A percentile compares a stretch with the other conserved stretches of the same genome.
phyloP scores from a whole-genome alignment of 2,797 vertebrate genomes.

The Chiloscyllium punctatum region DNA sequence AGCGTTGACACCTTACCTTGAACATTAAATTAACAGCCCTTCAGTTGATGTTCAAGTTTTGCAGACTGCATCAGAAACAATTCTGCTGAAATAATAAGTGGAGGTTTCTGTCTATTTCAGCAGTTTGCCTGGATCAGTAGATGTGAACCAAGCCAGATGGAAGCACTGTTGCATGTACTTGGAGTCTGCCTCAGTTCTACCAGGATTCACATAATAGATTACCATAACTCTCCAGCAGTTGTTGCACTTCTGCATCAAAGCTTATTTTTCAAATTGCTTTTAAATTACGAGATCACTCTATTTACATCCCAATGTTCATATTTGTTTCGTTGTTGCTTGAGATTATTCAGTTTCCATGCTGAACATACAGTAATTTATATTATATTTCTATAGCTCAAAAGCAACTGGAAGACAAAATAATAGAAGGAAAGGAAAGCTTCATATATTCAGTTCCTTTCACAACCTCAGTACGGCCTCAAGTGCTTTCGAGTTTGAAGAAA shows the following conservation, averaged over 20 bases:
- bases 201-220: not conserved
- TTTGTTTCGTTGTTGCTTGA: not conserved
- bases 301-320: not conserved
- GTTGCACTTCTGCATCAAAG: not conserved
- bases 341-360: not conserved
- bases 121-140: not conserved
- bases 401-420: not conserved
- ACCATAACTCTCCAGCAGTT: not conserved
- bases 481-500: too few relatives aligned
- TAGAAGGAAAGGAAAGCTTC: not conserved
- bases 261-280: conserved; percentile 10
- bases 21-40: not conserved
- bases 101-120: not conserved
- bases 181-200: not conserved
- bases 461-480: not conserved
- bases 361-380: not conserved
- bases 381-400: not conserved
- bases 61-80: not conserved
- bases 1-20: too few relatives aligned
- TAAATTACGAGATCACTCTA: not conserved
- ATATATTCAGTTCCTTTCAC: not conserved
- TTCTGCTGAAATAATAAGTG: not conserved
- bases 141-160: not conserved
- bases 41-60: not conserved
- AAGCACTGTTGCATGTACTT: not conserved